phyloP scores from a whole-genome alignment of 2,888 invertebrate genomes.

The Nomada goodeniana region DNA sequence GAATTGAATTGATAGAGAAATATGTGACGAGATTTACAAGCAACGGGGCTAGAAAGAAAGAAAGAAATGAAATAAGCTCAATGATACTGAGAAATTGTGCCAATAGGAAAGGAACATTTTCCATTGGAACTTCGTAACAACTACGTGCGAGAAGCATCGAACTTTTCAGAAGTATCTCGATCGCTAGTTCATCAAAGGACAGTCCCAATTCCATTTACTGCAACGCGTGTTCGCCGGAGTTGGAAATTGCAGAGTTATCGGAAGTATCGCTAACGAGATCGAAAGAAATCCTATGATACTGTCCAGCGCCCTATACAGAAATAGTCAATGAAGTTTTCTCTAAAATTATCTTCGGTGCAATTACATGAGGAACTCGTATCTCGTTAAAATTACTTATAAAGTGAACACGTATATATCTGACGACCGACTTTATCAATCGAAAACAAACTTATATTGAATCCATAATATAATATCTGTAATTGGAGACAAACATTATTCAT shows the following conservation, averaged over 20 bases:
- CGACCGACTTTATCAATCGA: background rate
- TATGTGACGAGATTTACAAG: too few species aligned
- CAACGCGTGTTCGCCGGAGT: background rate
- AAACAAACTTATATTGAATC: too few species aligned
- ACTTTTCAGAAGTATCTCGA: background rate
- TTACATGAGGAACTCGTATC: background rate
- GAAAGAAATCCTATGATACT: background rate
- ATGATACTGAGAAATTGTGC: too few species aligned
- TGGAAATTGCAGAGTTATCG: slow-evolving; percentile 12
- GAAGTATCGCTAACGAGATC: slow-evolving; percentile 5
- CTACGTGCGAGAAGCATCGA: background rate
- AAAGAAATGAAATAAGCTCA: too few species aligned
- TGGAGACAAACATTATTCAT: too few species aligned
- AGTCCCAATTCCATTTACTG: background rate
- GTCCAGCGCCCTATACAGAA: background rate
- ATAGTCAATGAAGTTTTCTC: background rate
- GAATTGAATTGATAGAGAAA: background rate
- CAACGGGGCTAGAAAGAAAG: too few species aligned
- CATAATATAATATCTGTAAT: too few species aligned
- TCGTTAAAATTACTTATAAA: background rate
- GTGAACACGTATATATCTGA: too few species aligned
- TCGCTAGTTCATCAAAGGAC: background rate
- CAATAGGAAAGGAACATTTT: background rate
- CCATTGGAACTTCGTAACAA: slow-evolving; percentile 8
- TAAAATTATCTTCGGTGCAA: background rate